Base-by-base conservation (phyloP, 2,797 vertebrate genomes). In the Molossus alvarezi region DNA sequence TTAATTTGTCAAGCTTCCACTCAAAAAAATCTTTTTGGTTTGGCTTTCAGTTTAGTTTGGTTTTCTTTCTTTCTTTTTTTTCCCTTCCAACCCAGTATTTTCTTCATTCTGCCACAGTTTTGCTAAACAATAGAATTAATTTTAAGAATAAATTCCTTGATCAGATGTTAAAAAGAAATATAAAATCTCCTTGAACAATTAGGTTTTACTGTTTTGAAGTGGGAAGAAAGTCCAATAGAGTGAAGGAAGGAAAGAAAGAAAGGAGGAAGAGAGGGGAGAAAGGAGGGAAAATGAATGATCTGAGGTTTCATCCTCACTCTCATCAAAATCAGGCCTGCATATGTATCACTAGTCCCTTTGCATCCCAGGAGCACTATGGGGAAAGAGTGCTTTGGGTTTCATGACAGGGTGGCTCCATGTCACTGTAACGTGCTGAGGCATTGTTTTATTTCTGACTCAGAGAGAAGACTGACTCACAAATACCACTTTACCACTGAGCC, bases 401-500 rank as follows among this genome's bases (percentile, higher is more conserved):
- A 48, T 82, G 20, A 71, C 83, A 77, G 95, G 37, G 53, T 60
- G 90, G 77, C n/a, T 65, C 65, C 53, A 45, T 60, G 27, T 91
- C 57, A 67, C 73, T 86, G 76, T 65, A 87, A 94, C n/a, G 84
- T 62, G 86, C 88, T 81, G 85, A 96, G 73, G 27, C 67, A 57
- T 45, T 87, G 73, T 92, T 97, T 93, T 67, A 80, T 72, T 93
- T 96, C 88, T 96, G 97, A 97, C 88, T 97, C 96, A 96, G 65
- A 90, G 93, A 90, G 92, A 95, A 55, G 48, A 95, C 58, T 97
- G 96, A 98, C 92, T 97, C 97, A 98, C 95, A 97, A 97, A 97
- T 94, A 92, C 94, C 87, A 95, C 82, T 93, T 96, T 85, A 95
- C 92, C 92, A 88, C 95, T 93, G 96, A 94, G 94, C 48, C 64